These are phyloP conservation scores for Neria commutata DNA, from an alignment of 2,888 invertebrate species.

Conservation along the genomic window DNA sequence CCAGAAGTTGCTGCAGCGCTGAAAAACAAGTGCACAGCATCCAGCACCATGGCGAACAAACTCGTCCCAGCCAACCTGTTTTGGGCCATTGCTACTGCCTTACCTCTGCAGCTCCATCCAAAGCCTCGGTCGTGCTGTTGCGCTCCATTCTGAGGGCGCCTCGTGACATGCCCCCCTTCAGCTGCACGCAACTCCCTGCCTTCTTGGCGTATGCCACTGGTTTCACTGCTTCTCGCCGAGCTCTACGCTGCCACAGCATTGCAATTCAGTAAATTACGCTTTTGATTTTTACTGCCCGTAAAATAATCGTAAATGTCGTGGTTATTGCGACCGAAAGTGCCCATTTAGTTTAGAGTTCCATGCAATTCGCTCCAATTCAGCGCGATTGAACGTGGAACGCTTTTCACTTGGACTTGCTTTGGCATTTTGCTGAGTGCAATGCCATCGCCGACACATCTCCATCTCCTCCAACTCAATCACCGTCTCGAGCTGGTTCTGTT, in stretches of 20 bases:
- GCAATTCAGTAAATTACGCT: constrained; percentile 58
- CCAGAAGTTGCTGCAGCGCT: background rate
- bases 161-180: background rate
- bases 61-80: background rate
- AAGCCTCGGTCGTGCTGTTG: background rate
- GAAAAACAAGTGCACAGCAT: constrained; percentile 18
- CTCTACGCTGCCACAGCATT: constrained; percentile 13
- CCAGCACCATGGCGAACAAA: background rate
- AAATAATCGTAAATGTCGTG: constrained; percentile 63
- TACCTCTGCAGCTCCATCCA: background rate
- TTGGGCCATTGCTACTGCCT: background rate
- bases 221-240: too few species aligned
- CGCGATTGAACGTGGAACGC: too few species aligned
- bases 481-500: constrained; percentile 15
- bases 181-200: background rate
- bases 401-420: constrained; percentile 54
- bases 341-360: constrained; percentile 50
- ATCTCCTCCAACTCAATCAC: background rate
- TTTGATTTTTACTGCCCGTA: constrained; percentile 63
- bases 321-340: constrained; percentile 62
- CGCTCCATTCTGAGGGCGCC: background rate
- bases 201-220: background rate
- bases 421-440: constrained; percentile 20
- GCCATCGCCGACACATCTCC: constrained; percentile 1
- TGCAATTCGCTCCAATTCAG: constrained; percentile 32